Base-by-base conservation (phyloP, 2,888 invertebrate species). In the Sylvicola fuscatus region DNA sequence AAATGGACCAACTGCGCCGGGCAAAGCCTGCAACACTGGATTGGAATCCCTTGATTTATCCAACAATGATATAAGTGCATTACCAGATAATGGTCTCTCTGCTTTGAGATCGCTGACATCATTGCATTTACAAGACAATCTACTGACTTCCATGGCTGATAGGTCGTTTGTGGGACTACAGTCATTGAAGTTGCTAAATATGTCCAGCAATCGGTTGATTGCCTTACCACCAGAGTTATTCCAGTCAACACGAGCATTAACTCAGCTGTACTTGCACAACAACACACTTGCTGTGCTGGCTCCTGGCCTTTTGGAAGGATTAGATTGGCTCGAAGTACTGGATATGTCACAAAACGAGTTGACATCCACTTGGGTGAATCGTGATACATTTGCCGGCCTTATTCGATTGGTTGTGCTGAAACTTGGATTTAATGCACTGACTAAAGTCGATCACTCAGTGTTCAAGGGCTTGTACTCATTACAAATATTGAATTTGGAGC, bases 171-270 rank as follows among this genome's bases (percentile, higher is more conserved):
- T 68, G 31, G 79, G 79, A 26, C 60, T 84, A 41, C 65, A 61
- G 44, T 66, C 71, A 40, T 57, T 86, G 42, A 70, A 71, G 50
- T 64, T 72, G 35, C 61, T 87, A 27, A 83, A 86, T 59, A 58
- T 86, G 47, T 79, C 82, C 21, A 76, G 76, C 46, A 87, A 87
- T 55, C 69, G 71, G 42, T 59, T 87, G 45, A 72, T 72, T 27
- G 74, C 76, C 7, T 60, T 86, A 44, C 83, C 84, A 6, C 75
- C 80, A 27, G 78, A 79, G 51, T 60, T 83, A 51, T 80, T 86
- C 51, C 68, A 74, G 48, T 70, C 72, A 29, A 73, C 74, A n/a
- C 64, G 70, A 42, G 72, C 76, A 44, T 62, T 83, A 32, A 67
- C 70, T 40, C 73, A 79, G 53, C 64, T 83, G 44, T 70, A 79